Evolutionary conservation across 2,797 vertebrate genomes (phyloP).

Genomic region (Alfaro cultratus): DNA sequence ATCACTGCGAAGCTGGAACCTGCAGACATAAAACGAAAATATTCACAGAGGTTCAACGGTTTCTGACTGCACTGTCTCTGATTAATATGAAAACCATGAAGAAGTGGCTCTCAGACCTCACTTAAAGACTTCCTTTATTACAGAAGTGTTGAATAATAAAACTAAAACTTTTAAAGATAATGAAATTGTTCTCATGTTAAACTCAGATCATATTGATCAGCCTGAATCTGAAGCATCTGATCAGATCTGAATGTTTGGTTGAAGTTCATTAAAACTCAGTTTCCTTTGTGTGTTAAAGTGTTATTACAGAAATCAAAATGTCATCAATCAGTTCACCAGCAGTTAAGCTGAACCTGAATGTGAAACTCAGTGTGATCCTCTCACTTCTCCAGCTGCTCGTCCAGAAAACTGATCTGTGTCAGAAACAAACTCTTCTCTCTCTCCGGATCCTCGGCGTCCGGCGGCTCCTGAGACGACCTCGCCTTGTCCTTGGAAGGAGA

Average conservation of each 20-base stretch:
- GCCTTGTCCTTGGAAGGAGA: not conserved
- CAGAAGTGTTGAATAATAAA: no score
- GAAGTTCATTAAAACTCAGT: not conserved
- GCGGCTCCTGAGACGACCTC: not conserved
- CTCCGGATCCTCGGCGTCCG: not conserved
- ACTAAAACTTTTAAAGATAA: not conserved
- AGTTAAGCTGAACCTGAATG: not conserved
- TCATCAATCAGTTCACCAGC: not conserved
- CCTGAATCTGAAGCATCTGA: not conserved
- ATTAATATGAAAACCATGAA: not conserved
- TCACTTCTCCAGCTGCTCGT: constrained; percentile 31
- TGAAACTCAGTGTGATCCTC: not conserved
- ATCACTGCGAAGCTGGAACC: constrained; percentile 7
- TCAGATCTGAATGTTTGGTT: not conserved
- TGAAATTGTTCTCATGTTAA: not conserved
- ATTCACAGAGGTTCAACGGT: not conserved
- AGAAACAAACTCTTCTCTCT: constrained; percentile 16
- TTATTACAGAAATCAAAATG: no score
- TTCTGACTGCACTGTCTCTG: not conserved
- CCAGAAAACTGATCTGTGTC: constrained; percentile 32
- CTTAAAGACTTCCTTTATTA: no score
- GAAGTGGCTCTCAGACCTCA: no score
- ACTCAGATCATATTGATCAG: not conserved
- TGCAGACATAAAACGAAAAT: constrained; percentile 4
- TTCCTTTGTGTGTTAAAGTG: not conserved